Base-by-base conservation (phyloP, 2,113 vertebrate genomes). In the Panurus biarmicus region DNA sequence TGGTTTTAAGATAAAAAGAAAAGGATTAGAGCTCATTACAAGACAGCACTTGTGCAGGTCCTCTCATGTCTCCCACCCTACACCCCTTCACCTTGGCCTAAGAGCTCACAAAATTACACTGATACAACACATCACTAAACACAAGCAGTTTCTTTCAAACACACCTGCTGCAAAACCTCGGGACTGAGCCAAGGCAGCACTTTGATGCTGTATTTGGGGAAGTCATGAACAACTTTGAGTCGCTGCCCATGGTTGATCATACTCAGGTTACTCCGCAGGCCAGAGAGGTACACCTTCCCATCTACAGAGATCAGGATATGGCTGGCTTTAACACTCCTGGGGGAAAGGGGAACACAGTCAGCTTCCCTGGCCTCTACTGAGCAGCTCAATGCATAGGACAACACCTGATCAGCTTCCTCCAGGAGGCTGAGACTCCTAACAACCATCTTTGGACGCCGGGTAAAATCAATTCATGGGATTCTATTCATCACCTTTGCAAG, bases 151-250 rank as follows among this genome's bases (percentile, higher is more conserved):
- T 45, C 25, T 60, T 83, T 40, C 8, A 6, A 74, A 93, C 97
- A 70, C 53, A 99, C 99, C 99, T 99, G 99, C 96, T 99, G 99
- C 76, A 99, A 96, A 78, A 99, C 98, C 94, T 99, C 99, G 0
- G 99, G 99, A 90, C 99, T 99, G 69, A 99, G 98, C 99, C 99
- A 99, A 2, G 99, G 99, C 80, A 99, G 97, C 76, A 99, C 98
- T 92, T 99, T 99, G 93, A 99, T 96, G 72, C 99, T 99, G 97
- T 99, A 98, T 94, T 99, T 99, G 58, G 99, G 99, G 72, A 99
- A 99, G 92, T 99, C 99, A 2, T 99, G 99, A 71, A 99, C 99
- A 35, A 99, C 98, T 70, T 97, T 98, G 77, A 98, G 98, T 38
- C 99, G 97, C 96, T 99, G 99, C 60, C 99, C 99, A 0, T 99